Conservation (phyloP, 2,797 vertebrate species). For the Pangasius krempfi region DNA sequence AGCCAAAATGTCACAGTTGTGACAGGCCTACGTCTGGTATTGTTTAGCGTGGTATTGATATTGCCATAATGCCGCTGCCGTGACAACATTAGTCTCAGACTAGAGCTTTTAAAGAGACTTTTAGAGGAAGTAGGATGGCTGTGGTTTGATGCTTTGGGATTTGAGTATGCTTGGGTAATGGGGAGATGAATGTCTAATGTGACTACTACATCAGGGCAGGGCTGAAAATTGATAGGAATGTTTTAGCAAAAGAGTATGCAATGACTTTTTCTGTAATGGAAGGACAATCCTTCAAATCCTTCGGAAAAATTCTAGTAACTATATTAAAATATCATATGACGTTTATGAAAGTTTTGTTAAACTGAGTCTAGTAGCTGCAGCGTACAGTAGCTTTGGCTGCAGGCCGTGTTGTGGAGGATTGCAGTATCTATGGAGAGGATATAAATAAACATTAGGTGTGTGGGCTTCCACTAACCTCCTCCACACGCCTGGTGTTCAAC, state of each 20-base stretch:
- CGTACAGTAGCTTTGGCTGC: slow-evolving; percentile 20
- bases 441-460: slow-evolving; percentile 56
- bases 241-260: slow-evolving; percentile 26
- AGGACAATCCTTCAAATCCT: neutral
- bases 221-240: slow-evolving; percentile 52
- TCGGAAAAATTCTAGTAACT: slow-evolving; percentile 22
- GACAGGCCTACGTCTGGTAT: neutral
- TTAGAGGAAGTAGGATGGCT: slow-evolving; percentile 45
- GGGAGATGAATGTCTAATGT: slow-evolving; percentile 53
- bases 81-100: slow-evolving; percentile 21
- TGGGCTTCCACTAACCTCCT: slow-evolving; percentile 37
- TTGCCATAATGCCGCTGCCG: neutral
- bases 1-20: neutral
- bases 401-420: slow-evolving; percentile 46
- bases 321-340: neutral
- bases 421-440: slow-evolving; percentile 56
- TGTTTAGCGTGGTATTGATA: neutral
- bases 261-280: slow-evolving; percentile 32
- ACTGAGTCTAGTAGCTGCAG: slow-evolving; percentile 23
- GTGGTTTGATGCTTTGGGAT: slow-evolving; percentile 36
- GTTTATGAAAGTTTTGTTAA: slow-evolving; percentile 33
- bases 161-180: slow-evolving; percentile 41
- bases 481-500: slow-evolving; percentile 17
- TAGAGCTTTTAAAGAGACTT: slow-evolving; percentile 45
- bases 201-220: slow-evolving; percentile 35